These are phyloP conservation scores for Thermophis baileyi DNA, from an alignment of 2,113 vertebrate species.

Conservation along the genomic window DNA sequence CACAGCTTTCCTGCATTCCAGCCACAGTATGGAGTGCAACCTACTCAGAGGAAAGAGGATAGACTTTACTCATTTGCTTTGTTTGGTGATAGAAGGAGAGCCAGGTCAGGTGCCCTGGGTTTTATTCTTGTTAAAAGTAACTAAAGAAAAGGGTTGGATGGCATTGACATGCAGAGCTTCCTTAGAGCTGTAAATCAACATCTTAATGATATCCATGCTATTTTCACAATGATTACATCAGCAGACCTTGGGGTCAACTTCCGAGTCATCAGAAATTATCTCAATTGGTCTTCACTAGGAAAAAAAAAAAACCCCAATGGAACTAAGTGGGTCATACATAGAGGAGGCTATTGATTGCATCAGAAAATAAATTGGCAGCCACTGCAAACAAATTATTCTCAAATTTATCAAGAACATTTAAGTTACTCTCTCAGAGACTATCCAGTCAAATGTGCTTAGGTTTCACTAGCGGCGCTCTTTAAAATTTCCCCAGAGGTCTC, in stretches of 20 bases:
- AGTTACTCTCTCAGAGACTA: background rate
- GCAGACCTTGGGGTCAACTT: background rate
- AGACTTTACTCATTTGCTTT: background rate
- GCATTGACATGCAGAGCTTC: background rate
- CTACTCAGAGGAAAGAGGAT: background rate
- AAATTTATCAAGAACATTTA: background rate
- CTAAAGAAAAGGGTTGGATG: background rate
- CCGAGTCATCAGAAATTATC: constrained; percentile 11
- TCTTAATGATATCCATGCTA: background rate
- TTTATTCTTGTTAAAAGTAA: background rate
- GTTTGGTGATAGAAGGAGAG: background rate
- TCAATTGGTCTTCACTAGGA: background rate
- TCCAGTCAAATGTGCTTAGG: background rate
- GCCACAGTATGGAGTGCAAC: background rate
- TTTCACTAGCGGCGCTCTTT: background rate
- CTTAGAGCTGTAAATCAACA: background rate
- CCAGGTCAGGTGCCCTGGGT: background rate
- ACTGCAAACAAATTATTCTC: background rate
- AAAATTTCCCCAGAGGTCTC: background rate
- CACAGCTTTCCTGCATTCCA: background rate
- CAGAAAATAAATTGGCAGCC: background rate
- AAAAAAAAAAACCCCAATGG: background rate
- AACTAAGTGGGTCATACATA: background rate
- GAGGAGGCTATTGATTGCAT: background rate
- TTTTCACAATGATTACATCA: constrained; percentile 23